Conservation (phyloP, 2,888 invertebrate species). For the Hirtodrosophila confusa region DNA sequence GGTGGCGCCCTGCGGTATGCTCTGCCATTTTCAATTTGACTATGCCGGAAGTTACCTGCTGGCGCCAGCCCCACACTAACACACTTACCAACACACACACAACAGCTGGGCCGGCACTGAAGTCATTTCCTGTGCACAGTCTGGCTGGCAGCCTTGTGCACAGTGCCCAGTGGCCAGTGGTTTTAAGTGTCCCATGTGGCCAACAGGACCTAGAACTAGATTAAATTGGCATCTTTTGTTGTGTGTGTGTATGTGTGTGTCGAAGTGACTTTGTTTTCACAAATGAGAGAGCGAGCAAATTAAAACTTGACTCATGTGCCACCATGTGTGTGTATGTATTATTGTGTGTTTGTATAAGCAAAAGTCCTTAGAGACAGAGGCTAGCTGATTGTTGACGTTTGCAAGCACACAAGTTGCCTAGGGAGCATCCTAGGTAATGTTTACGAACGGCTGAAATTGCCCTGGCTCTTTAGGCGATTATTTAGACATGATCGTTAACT, state of each 20-base stretch:
- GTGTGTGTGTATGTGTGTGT: constrained; percentile 44
- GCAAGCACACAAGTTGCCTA: constrained; percentile 21
- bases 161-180: constrained; percentile 33
- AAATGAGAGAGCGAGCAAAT: constrained; percentile 71
- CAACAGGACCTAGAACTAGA: constrained; percentile 79
- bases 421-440: constrained; percentile 19
- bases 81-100: constrained; percentile 26
- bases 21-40: constrained; percentile 77
- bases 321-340: constrained; percentile 16
- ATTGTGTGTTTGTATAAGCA: constrained; percentile 31
- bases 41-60: constrained; percentile 81
- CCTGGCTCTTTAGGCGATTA: constrained; percentile 13
- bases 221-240: constrained; percentile 83
- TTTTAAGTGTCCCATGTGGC: constrained; percentile 81
- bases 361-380: constrained; percentile 42
- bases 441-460: constrained; percentile 15
- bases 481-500: neutral
- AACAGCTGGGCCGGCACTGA: constrained; percentile 63
- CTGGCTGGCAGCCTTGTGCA: constrained; percentile 16
- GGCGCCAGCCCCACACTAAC: constrained; percentile 61
- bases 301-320: constrained; percentile 66
- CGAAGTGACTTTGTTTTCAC: constrained; percentile 74
- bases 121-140: constrained; percentile 73
- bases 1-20: constrained; percentile 23
- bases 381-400: constrained; percentile 30